These are phyloP conservation scores for Vespertilio murinus DNA, from an alignment of 2,797 vertebrate genomes.

Conservation along the genomic window DNA sequence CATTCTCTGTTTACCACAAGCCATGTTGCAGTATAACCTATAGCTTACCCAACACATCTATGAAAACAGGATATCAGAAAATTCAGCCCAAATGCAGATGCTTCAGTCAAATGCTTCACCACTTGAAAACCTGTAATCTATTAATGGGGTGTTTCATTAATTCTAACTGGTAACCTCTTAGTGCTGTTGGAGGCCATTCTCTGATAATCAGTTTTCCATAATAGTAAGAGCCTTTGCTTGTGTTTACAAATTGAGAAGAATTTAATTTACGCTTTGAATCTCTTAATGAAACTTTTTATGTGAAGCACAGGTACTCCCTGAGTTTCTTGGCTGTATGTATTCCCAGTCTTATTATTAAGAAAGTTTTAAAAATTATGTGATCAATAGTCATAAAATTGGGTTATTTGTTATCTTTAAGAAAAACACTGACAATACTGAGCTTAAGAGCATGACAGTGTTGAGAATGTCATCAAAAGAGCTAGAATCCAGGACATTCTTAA, in stretches of 20 bases:
- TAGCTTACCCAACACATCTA: neutral
- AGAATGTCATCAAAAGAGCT: neutral
- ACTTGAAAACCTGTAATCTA: neutral
- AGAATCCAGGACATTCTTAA: neutral
- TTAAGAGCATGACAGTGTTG: neutral
- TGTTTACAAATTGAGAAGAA: slow-evolving; percentile 49
- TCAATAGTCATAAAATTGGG: slow-evolving; percentile 20
- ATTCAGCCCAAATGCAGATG: neutral
- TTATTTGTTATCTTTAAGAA: slow-evolving; percentile 27
- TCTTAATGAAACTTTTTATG: slow-evolving; percentile 10
- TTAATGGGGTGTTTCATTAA: neutral
- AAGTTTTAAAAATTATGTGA: slow-evolving; percentile 38
- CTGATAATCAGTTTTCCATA: slow-evolving; percentile 37
- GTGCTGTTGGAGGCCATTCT: neutral
- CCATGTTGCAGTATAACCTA: neutral
- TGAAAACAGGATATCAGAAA: neutral
- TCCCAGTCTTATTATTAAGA: slow-evolving; percentile 4
- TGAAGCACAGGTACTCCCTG: neutral
- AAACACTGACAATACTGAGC: neutral
- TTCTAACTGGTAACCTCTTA: slow-evolving; percentile 1
- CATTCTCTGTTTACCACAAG: neutral
- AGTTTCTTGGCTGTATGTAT: neutral
- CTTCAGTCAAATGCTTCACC: neutral
- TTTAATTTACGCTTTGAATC: slow-evolving; percentile 36
- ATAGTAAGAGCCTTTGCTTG: neutral